phyloP scores from a whole-genome alignment of 2,888 invertebrate species.

The Cerastoderma edule region DNA sequence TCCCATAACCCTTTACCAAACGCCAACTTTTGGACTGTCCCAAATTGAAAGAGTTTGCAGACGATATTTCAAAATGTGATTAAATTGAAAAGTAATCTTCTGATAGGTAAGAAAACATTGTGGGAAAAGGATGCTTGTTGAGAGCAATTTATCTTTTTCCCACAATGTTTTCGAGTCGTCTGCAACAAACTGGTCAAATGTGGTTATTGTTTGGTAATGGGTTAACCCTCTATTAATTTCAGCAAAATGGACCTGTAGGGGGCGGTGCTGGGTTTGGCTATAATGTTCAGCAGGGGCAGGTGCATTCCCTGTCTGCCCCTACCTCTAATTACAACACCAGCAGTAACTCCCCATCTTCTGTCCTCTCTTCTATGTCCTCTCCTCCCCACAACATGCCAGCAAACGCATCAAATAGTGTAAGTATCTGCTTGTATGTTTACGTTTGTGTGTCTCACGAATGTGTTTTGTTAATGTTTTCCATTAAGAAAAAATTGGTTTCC shows the following conservation, averaged over 20 bases:
- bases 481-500: too few species aligned
- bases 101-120: too few species aligned
- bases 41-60: too few species aligned
- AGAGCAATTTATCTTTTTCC: background rate
- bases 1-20: too few species aligned
- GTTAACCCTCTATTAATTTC: slow-evolving; percentile 30
- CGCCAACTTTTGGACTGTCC: too few species aligned
- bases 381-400: slow-evolving; percentile 63
- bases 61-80: too few species aligned
- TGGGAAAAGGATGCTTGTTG: too few species aligned
- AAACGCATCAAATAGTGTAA: slow-evolving; percentile 67
- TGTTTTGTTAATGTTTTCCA: background rate
- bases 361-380: slow-evolving; percentile 63
- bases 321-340: slow-evolving; percentile 61
- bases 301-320: slow-evolving; percentile 62
- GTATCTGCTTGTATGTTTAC: slow-evolving; percentile 28
- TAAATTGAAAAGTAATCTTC: too few species aligned
- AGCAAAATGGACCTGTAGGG: slow-evolving; percentile 69
- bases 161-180: background rate
- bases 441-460: background rate
- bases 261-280: slow-evolving; percentile 66
- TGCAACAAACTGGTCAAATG: background rate
- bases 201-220: background rate
- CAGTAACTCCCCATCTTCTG: slow-evolving; percentile 48
- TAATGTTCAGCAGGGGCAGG: slow-evolving; percentile 58